Evolutionary conservation across 2,888 invertebrate species (phyloP).

Genomic region (Erannis defoliaria): DNA sequence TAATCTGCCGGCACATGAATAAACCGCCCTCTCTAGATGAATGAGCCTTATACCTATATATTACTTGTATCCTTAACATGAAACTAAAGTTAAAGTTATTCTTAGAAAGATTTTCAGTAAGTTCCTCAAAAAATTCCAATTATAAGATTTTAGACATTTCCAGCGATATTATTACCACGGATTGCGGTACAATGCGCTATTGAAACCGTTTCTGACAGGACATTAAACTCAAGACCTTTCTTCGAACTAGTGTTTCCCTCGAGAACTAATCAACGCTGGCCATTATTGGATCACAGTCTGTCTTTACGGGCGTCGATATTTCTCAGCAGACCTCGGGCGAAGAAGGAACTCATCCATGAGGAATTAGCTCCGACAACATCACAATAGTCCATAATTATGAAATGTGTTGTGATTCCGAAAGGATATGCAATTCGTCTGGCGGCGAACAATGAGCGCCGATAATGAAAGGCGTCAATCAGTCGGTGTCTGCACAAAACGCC

Average conservation of each 20-base stretch:
- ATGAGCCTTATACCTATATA: no score
- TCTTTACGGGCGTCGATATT: constrained; percentile 73
- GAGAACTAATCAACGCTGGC: constrained; percentile 80
- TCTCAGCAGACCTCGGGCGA: constrained; percentile 67
- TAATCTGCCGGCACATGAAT: constrained; percentile 66
- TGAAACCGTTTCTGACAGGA: constrained; percentile 57
- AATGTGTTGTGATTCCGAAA: constrained; percentile 83
- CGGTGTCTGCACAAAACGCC: constrained; percentile 77
- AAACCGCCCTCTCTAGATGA: constrained; percentile 71
- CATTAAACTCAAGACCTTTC: constrained; percentile 71
- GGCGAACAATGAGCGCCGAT: constrained; percentile 80
- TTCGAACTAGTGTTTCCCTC: constrained; percentile 75
- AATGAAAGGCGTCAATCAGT: constrained; percentile 87
- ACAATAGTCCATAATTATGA: constrained; percentile 87
- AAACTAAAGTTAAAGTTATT: background rate
- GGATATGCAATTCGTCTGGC: constrained; percentile 79
- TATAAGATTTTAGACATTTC: constrained; percentile 13
- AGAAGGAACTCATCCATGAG: constrained; percentile 67
- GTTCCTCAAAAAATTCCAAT: no score
- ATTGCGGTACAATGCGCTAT: constrained; percentile 45
- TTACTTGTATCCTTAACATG: background rate
- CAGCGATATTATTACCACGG: background rate
- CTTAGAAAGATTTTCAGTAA: no score
- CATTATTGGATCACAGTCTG: constrained; percentile 68
- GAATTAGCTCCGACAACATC: constrained; percentile 79